Evolutionary conservation across 2,113 vertebrate genomes (phyloP).

Genomic region (Daboia siamensis): DNA sequence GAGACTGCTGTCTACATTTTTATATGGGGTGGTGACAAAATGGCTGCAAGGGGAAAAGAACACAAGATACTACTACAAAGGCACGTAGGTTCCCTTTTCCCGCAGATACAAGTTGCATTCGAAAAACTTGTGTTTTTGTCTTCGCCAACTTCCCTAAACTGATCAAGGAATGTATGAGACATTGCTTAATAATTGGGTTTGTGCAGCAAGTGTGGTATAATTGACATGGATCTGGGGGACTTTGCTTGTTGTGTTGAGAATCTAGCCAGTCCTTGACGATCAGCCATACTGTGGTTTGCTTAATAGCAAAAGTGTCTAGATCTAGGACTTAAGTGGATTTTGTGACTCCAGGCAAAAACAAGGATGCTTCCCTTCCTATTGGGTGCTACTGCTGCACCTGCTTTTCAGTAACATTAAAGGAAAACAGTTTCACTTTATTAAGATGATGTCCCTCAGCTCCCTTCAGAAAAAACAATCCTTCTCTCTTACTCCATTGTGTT

Average conservation of each 20-base stretch:
- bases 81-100: fast-evolving
- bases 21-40: background rate
- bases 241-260: background rate
- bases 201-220: background rate
- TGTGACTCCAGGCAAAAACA: background rate
- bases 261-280: background rate
- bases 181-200: background rate
- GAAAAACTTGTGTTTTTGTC: background rate
- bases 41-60: background rate
- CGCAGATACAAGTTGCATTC: background rate
- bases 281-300: background rate
- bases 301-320: background rate
- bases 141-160: too few species aligned
- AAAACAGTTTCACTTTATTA: background rate
- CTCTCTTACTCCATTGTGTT: background rate
- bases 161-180: background rate
- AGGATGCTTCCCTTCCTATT: background rate
- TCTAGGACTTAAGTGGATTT: background rate
- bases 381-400: background rate
- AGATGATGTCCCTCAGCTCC: background rate
- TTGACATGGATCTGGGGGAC: background rate
- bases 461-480: background rate
- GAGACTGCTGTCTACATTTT: background rate
- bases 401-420: too few species aligned
- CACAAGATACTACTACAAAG: too few species aligned